Conservation (phyloP, 2,888 invertebrate genomes). For the Sinopyrophorus schimmeli region DNA sequence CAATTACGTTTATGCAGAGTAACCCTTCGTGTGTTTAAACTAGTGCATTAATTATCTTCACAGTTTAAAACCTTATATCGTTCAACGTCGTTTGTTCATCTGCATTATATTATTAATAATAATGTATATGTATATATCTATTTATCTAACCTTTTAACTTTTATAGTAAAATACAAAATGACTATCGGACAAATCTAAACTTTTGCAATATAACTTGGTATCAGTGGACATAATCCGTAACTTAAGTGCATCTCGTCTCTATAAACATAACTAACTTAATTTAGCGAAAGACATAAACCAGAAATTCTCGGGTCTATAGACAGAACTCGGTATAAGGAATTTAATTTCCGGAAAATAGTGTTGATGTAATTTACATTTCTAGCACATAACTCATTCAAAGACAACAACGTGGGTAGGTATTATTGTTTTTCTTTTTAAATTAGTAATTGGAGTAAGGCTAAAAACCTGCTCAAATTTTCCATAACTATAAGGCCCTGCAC, state of each 20-base stretch:
- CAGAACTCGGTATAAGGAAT: slow-evolving; percentile 24
- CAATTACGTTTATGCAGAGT: slow-evolving; percentile 33
- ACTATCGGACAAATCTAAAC: slow-evolving; percentile 31
- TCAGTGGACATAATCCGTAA: slow-evolving; percentile 32
- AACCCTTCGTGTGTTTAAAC: slow-evolving; percentile 28
- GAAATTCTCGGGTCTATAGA: slow-evolving; percentile 33
- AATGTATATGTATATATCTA: no score
- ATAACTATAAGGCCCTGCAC: slow-evolving; percentile 14
- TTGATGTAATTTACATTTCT: slow-evolving; percentile 40
- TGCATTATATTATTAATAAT: slow-evolving; percentile 13
- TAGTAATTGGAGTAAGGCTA: no score
- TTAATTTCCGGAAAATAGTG: slow-evolving; percentile 43
- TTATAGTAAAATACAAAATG: slow-evolving; percentile 15
- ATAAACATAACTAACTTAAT: slow-evolving; percentile 45
- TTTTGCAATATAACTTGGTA: slow-evolving; percentile 32
- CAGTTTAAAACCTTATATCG: slow-evolving; percentile 14
- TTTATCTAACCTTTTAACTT: slow-evolving; percentile 22
- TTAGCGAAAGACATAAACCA: slow-evolving; percentile 42
- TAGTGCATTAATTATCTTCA: slow-evolving; percentile 15
- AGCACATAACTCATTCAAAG: slow-evolving; percentile 2
- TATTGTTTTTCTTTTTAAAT: no score
- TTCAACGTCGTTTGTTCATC: slow-evolving; percentile 13
- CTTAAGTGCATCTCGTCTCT: slow-evolving; percentile 33
- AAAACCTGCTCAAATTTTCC: no score
- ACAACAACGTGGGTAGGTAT: no score